Conservation (phyloP, 2,797 vertebrate genomes). For the Bradypodion pumilum region DNA sequence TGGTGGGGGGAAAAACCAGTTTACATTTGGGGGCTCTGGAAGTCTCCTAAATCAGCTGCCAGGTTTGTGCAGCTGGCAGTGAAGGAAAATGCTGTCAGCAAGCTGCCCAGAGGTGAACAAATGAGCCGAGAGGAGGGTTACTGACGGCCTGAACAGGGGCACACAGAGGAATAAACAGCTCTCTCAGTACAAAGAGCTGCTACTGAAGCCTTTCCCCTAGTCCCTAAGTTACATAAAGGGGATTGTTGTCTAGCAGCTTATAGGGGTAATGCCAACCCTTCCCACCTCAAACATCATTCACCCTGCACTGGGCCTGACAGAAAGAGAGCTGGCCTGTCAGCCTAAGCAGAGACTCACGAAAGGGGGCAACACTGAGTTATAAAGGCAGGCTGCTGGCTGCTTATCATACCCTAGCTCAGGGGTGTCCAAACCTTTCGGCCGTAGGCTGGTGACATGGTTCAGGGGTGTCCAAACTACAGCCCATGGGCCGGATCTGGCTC, state of each 20-base stretch:
- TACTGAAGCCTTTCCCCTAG: constrained; percentile 26
- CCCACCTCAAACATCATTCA: constrained; percentile 12
- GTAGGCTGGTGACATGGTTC: too few relatives aligned
- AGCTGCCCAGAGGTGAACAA: constrained; percentile 74
- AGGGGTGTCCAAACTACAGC: too few relatives aligned
- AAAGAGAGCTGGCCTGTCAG: not conserved
- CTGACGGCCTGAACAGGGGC: constrained; percentile 60
- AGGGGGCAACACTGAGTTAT: not conserved
- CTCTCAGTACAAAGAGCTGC: constrained; percentile 35
- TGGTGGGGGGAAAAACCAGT: constrained; percentile 82
- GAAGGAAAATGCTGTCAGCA: constrained; percentile 86
- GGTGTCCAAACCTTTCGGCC: too few relatives aligned
- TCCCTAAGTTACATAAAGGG: constrained; percentile 9
- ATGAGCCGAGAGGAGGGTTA: constrained; percentile 76
- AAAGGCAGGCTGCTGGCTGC: not conserved
- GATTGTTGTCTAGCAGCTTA: constrained; percentile 30
- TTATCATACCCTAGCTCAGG: not conserved
- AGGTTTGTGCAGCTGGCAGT: constrained; percentile 84
- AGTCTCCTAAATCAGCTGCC: constrained; percentile 92
- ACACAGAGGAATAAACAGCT: not conserved
- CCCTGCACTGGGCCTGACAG: not conserved
- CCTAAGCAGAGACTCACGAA: not conserved
- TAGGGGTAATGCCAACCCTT: not conserved
- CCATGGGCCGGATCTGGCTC: too few relatives aligned
- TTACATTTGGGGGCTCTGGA: constrained; percentile 88